Evolutionary conservation across 2,797 vertebrate genomes (phyloP).

Genomic region (Benthosema pterotum): DNA sequence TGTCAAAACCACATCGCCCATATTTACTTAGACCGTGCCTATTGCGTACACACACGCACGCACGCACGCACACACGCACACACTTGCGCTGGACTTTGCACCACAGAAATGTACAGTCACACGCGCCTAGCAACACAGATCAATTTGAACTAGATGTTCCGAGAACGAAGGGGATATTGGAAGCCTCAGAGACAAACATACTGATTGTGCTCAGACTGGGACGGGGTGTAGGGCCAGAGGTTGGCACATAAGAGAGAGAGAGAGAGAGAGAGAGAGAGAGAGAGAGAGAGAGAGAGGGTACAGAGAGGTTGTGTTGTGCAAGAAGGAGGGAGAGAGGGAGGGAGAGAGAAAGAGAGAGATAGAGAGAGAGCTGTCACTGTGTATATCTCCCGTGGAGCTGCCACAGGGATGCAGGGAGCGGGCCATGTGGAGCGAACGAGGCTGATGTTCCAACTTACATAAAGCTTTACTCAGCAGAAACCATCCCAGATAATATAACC

Average conservation of each 20-base stretch:
- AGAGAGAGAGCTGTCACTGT: slow-evolving; percentile 4
- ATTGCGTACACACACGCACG: neutral
- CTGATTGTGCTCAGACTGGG: neutral
- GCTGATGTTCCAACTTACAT: neutral
- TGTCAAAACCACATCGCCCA: slow-evolving; percentile 17
- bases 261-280: slow-evolving; percentile 9
- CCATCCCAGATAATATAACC: neutral
- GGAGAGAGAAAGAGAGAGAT: neutral
- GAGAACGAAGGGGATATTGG: too few species aligned
- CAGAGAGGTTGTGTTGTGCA: neutral
- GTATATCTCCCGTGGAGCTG: neutral
- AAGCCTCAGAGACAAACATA: neutral
- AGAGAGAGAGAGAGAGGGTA: neutral
- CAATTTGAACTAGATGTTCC: neutral
- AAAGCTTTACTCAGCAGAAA: slow-evolving; percentile 15
- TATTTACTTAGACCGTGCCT: slow-evolving; percentile 16
- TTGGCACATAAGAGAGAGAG: neutral
- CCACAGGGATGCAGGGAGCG: neutral
- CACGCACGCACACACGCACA: too few species aligned
- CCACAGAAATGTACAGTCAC: slow-evolving; percentile 10
- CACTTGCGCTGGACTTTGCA: slow-evolving; percentile 30
- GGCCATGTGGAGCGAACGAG: neutral
- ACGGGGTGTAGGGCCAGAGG: neutral
- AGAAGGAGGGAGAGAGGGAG: neutral
- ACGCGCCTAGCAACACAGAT: neutral